These are phyloP conservation scores for Eucidaris tribuloides DNA, from an alignment of 35 echinoderm and acorn worm genomes.

Conservation along the genomic window DNA sequence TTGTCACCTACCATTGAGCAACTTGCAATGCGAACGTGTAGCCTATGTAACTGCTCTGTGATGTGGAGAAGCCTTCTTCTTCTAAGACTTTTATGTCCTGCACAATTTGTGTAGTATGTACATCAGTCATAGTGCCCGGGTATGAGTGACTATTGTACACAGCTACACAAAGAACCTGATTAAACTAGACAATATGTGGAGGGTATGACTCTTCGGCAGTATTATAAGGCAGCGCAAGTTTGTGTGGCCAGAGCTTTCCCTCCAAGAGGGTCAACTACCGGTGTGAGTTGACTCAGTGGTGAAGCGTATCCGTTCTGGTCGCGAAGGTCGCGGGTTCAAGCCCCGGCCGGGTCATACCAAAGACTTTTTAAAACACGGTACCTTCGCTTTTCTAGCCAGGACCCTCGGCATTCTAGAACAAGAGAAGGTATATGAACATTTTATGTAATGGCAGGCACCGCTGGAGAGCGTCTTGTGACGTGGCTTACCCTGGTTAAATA, in stretches of 20 bases:
- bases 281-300: too few relatives aligned
- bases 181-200: conserved; percentile 22
- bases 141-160: conserved; percentile 37
- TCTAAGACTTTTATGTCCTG: conserved; percentile 20
- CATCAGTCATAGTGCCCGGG: conserved; percentile 17
- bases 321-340: too few relatives aligned
- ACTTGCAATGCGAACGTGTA: conserved; percentile 1
- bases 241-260: conserved; percentile 36
- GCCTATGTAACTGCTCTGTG: conserved; percentile 2
- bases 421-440: too few relatives aligned
- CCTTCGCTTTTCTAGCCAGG: too few relatives aligned
- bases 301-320: too few relatives aligned
- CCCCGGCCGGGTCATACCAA: too few relatives aligned
- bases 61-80: conserved; percentile 15
- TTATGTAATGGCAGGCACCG: too few relatives aligned
- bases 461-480: too few relatives aligned
- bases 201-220: conserved; percentile 26
- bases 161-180: conserved; percentile 34
- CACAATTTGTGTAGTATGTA: conserved; percentile 8
- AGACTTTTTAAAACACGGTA: too few relatives aligned
- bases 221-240: conserved; percentile 37
- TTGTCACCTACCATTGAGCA: conserved; percentile 60
- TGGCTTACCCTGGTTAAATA: too few relatives aligned
- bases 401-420: too few relatives aligned
- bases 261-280: conserved; percentile 44